phyloP scores from a whole-genome alignment of 2,113 vertebrate species.

The Talpa occidentalis region DNA sequence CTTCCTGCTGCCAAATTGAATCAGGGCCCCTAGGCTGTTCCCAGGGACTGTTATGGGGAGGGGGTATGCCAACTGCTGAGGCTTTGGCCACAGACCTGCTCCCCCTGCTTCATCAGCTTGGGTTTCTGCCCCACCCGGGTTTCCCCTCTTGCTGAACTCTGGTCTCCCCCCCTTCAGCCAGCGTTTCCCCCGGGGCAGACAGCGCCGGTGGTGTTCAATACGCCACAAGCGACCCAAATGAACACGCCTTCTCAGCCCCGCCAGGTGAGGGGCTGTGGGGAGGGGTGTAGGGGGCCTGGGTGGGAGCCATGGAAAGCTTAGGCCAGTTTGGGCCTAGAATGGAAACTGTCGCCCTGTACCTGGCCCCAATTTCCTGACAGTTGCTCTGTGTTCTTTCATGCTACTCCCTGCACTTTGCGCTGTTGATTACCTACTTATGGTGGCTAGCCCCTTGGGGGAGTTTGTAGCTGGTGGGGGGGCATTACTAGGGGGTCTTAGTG shows the following conservation, averaged over 20 bases:
- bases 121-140: conserved; percentile 61
- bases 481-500: conserved; percentile 28
- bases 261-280: conserved; percentile 89
- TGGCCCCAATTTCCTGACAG: conserved; percentile 38
- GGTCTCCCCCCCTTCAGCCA: conserved; percentile 87
- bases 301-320: conserved; percentile 45
- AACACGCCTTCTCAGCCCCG: conserved; percentile 96
- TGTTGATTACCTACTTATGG: neutral
- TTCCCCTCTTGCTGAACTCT: conserved; percentile 79
- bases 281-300: conserved; percentile 53
- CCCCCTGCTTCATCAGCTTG: conserved; percentile 66
- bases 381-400: conserved; percentile 44
- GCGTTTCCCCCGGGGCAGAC: conserved; percentile 93
- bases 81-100: conserved; percentile 29
- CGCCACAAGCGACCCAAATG: conserved; percentile 95
- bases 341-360: conserved; percentile 13
- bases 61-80: conserved; percentile 53
- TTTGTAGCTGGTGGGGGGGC: conserved; percentile 24
- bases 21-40: conserved; percentile 61
- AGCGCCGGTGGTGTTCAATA: conserved; percentile 95
- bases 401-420: neutral
- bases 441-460: conserved; percentile 15
- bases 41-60: conserved; percentile 68
- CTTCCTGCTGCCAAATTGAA: conserved; percentile 73
- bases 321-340: conserved; percentile 49